phyloP scores from a whole-genome alignment of 2,797 vertebrate species.

The Gymnothorax reevesii region DNA sequence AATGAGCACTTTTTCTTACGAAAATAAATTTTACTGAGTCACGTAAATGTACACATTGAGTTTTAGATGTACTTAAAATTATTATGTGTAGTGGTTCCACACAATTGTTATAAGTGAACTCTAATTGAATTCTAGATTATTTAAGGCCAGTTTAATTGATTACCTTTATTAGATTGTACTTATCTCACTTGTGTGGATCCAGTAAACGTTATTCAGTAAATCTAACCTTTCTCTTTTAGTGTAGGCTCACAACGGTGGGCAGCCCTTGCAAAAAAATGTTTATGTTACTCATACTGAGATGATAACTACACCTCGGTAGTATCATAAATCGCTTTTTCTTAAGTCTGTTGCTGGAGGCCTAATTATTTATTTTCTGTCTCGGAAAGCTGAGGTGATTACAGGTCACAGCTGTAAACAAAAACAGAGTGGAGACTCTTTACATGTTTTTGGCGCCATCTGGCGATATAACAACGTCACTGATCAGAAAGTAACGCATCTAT shows the following conservation, averaged over 20 bases:
- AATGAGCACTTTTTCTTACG: background rate
- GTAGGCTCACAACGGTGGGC: background rate
- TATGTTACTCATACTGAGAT: background rate
- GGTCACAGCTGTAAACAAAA: background rate
- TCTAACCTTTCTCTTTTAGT: too few relatives aligned
- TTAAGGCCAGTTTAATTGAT: too few relatives aligned
- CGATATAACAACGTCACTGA: background rate
- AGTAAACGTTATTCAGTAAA: too few relatives aligned
- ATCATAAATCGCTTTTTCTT: background rate
- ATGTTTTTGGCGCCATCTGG: background rate
- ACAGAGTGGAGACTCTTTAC: background rate
- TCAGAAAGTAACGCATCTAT: background rate
- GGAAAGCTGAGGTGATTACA: background rate
- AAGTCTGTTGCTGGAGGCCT: background rate
- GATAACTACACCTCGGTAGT: background rate
- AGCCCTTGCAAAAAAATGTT: background rate
- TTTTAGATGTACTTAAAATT: too few relatives aligned
- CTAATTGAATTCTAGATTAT: too few relatives aligned
- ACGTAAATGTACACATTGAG: background rate
- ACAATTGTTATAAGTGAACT: too few relatives aligned
- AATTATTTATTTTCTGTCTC: background rate
- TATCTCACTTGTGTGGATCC: too few relatives aligned
- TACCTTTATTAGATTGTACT: too few relatives aligned
- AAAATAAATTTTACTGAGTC: background rate
- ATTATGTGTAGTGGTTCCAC: too few relatives aligned